Conservation (phyloP, 2,113 vertebrate species). For the Tetraodon nigroviridis region DNA sequence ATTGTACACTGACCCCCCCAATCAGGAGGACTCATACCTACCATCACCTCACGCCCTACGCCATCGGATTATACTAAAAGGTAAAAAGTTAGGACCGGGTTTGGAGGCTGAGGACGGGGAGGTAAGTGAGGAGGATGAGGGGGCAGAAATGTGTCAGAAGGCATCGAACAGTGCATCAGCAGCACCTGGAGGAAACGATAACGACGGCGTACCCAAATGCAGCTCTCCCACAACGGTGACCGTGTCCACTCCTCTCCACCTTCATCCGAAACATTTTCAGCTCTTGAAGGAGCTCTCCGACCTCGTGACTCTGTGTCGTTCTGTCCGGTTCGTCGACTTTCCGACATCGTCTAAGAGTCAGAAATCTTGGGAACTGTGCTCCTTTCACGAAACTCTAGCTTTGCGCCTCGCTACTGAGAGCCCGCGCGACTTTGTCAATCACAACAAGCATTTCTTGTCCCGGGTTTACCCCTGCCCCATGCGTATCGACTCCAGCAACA, state of each 20-base stretch:
- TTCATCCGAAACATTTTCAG: conserved; percentile 75
- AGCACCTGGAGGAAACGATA: conserved; percentile 53
- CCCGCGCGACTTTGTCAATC: conserved; percentile 89
- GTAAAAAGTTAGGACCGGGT: conserved; percentile 79
- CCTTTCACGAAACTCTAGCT: conserved; percentile 86
- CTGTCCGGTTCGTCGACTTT: conserved; percentile 84
- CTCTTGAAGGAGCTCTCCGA: conserved; percentile 88
- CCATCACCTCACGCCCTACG: conserved; percentile 84
- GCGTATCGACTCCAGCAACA: conserved; percentile 92
- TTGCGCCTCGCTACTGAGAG: conserved; percentile 81
- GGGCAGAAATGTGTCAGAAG: conserved; percentile 84
- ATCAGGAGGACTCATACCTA: conserved; percentile 78
- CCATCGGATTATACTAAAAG: conserved; percentile 85
- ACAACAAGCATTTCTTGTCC: conserved; percentile 89
- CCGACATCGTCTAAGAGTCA: conserved; percentile 82
- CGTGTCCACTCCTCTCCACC: conserved; percentile 25
- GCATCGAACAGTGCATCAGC: conserved; percentile 35
- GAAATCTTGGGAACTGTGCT: conserved; percentile 90
- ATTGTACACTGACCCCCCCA: conserved; percentile 76
- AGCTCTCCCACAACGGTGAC: background rate
- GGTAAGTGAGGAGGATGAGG: conserved; percentile 88
- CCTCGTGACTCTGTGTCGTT: conserved; percentile 85
- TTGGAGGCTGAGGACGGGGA: conserved; percentile 80
- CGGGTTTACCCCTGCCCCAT: conserved; percentile 87
- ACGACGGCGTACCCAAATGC: conserved; percentile 49